Evolutionary conservation across 1,140 invertebrate genomes (phyloP).

Genomic region (Calliopsis andreniformis): DNA sequence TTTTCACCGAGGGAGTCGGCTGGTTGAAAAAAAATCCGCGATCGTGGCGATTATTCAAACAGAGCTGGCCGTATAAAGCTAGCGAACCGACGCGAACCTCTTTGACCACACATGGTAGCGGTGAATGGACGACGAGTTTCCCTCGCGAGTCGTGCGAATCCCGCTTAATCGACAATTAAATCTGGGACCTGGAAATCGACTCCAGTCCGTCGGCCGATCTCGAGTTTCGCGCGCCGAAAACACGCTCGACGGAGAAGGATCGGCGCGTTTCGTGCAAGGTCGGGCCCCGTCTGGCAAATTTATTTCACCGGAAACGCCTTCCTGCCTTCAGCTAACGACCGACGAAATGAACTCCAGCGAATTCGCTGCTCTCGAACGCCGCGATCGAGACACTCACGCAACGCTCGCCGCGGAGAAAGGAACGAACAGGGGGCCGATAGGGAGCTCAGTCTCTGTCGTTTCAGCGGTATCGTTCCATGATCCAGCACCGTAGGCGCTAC

Average conservation of each 20-base stretch:
- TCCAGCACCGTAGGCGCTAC: conserved; percentile 66
- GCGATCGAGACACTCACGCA: conserved; percentile 52
- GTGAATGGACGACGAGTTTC: conserved; percentile 15
- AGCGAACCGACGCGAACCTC: conserved; percentile 32
- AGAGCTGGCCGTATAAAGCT: conserved; percentile 31
- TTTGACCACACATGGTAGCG: conserved; percentile 39
- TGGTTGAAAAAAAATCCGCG: conserved; percentile 47
- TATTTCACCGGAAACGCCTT: conserved; percentile 63
- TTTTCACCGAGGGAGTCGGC: conserved; percentile 39
- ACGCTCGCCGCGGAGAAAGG: conserved; percentile 45
- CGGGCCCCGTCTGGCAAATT: conserved; percentile 48
- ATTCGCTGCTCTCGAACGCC: conserved; percentile 48
- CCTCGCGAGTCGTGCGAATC: conserved; percentile 37
- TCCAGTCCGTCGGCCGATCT: not conserved
- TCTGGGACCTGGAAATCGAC: conserved; percentile 3
- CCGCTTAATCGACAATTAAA: conserved; percentile 34
- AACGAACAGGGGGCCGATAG: conserved; percentile 18
- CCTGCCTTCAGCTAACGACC: conserved; percentile 51
- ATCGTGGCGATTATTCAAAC: conserved; percentile 45
- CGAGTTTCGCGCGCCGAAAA: not conserved
- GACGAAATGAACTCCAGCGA: conserved; percentile 48
- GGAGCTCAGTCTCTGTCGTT: conserved; percentile 62
- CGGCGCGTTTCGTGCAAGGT: conserved; percentile 47
- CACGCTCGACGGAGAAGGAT: conserved; percentile 28
- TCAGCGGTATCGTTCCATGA: conserved; percentile 64